A percentile compares a stretch with the other conserved stretches of the same genome.
Evolutionary conservation across 2,113 vertebrate genomes (phyloP).

Genomic region (Hystrix cristata): DNA sequence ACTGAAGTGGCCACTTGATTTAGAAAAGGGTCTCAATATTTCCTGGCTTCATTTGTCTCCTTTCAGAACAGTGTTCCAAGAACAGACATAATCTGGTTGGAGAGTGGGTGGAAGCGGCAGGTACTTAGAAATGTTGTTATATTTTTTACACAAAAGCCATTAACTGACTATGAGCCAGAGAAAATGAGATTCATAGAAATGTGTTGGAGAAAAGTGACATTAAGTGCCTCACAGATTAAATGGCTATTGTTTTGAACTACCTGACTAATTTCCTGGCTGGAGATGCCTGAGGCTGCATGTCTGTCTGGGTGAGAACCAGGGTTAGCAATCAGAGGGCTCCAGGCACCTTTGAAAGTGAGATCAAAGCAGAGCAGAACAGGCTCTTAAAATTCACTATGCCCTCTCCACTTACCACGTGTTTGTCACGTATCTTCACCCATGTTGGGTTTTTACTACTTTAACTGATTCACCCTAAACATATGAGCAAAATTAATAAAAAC

Average conservation of each 20-base stretch:
- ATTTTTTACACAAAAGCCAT: slow-evolving; percentile 22
- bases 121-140: background rate
- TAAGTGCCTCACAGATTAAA: slow-evolving; percentile 48
- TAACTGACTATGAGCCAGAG: background rate
- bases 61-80: background rate
- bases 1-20: background rate
- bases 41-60: background rate
- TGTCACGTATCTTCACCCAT: background rate
- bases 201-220: background rate
- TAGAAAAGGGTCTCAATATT: background rate
- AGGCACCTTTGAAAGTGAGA: background rate
- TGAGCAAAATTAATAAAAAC: slow-evolving; percentile 14
- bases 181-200: slow-evolving; percentile 51
- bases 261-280: background rate
- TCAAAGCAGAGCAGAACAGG: background rate
- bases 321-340: background rate
- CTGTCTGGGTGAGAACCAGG: background rate
- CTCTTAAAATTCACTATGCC: background rate
- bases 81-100: background rate
- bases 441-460: background rate
- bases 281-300: slow-evolving; percentile 32
- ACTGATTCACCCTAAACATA: background rate
- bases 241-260: slow-evolving; percentile 40
- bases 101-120: background rate
- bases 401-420: background rate